Base-by-base conservation (phyloP, 1,140 invertebrate genomes). In the Pantala flavescens region DNA sequence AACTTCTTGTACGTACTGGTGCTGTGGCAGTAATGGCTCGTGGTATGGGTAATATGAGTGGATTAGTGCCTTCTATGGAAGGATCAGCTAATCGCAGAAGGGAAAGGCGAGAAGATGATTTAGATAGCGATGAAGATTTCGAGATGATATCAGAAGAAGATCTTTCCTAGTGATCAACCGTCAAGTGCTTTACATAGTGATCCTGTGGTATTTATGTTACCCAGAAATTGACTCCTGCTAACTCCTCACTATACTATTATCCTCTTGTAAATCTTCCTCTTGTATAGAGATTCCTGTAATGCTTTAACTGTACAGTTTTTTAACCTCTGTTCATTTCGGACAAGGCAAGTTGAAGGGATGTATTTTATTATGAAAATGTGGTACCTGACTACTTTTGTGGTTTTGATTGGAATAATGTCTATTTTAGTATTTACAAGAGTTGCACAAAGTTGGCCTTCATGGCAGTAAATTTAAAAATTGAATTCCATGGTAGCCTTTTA, bases 321-420 rank as follows among this genome's bases (percentile, higher is more conserved):
- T 36, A 36, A 36, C 28, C 28, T 36, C 9, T 9, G 14, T 63
- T 63, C n/a, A 21, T 63, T 63, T 63, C 5, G 49, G 16, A 63
- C 49, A 63, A 63, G 16, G 14, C 49, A 63, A 63, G 49, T 5
- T 2, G 28, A 36, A 36, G 28, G 28, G 9, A 36, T 36, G 16
- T 63, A 63, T 63, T 63, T 63, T 63, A 63, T 21, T 63, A 16
- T 19, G 49, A 63, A 36, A 19, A 63, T 63, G 49, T 63, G 49
- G 49, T 63, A 63, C 49, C 49, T 63, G 49, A 21, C 49, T 21
- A 63, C n/a, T 63, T 63, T 63, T 63, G 49, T 63, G 49, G 49
- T 63, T 63, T 63, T 14, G 14, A 63, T 63, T 21, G n/a, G 28
- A 36, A 36, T 36, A 36, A 36, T 36, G 28, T 36, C 28, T 36